phyloP scores from a whole-genome alignment of 23 tunicate genomes.

The Ascidia mentula region DNA sequence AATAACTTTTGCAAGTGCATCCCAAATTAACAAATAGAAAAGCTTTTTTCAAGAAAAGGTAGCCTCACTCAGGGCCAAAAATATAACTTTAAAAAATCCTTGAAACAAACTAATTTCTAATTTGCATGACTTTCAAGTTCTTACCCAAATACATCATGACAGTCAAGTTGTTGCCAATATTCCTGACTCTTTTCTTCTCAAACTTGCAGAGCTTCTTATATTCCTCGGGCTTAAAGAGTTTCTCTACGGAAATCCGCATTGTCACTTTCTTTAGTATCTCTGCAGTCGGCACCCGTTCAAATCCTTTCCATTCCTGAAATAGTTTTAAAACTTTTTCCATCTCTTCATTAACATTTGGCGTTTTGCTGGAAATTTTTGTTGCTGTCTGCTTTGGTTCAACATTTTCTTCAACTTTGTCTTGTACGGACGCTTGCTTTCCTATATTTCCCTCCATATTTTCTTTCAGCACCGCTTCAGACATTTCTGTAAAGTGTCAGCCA shows the following conservation, averaged over 20 bases:
- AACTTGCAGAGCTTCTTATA: conserved; percentile 43
- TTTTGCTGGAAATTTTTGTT: background rate
- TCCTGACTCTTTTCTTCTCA: conserved; percentile 54
- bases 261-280: conserved; percentile 37
- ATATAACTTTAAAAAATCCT: background rate
- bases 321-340: conserved; percentile 1
- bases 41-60: too few species aligned
- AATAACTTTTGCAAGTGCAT: background rate
- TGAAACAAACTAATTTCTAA: too few species aligned
- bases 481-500: too few species aligned
- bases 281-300: conserved; percentile 32
- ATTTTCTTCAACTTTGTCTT: background rate
- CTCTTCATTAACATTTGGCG: background rate
- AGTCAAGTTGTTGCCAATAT: conserved; percentile 45
- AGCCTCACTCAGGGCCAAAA: too few species aligned
- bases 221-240: conserved; percentile 66
- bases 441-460: too few species aligned
- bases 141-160: background rate
- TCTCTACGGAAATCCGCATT: conserved; percentile 38
- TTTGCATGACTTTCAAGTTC: too few species aligned
- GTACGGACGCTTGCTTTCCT: too few species aligned
- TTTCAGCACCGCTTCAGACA: too few species aligned
- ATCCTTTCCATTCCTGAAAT: conserved; percentile 40
- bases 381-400: background rate
- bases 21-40: background rate